These are phyloP conservation scores for Denticeps clupeoides DNA, from an alignment of 2,797 vertebrate genomes.

Conservation along the genomic window DNA sequence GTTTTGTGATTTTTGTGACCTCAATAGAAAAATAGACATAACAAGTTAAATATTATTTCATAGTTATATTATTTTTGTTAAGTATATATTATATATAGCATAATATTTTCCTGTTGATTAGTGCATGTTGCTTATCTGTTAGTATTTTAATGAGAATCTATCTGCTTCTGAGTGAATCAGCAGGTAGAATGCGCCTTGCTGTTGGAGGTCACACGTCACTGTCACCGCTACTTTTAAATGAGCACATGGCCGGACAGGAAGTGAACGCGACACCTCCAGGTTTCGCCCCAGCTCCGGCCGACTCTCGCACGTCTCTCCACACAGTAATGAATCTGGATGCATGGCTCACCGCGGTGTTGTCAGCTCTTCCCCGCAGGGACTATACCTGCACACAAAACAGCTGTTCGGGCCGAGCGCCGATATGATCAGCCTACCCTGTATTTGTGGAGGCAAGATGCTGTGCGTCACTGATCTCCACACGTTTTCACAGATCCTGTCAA, in stretches of 20 bases:
- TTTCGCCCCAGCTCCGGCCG: conserved; percentile 24
- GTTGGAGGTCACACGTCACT: conserved; percentile 38
- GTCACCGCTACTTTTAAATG: conserved; percentile 35
- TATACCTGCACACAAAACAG: conserved; percentile 45
- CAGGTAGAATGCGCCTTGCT: conserved; percentile 14
- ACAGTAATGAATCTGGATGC: conserved; percentile 35
- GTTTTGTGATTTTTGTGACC: too few species aligned
- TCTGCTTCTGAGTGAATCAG: neutral
- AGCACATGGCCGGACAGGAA: conserved; percentile 24
- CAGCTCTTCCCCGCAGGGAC: conserved; percentile 39
- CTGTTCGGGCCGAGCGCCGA: conserved; percentile 44
- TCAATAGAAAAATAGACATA: too few species aligned
- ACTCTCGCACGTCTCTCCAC: conserved; percentile 34
- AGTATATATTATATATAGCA: too few species aligned
- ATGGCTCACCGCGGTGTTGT: too few species aligned
- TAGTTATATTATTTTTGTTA: too few species aligned
- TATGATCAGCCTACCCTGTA: conserved; percentile 39
- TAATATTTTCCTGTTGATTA: too few species aligned
- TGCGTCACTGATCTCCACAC: conserved; percentile 14
- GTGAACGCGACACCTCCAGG: conserved; percentile 23
- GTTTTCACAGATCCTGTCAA: conserved; percentile 33
- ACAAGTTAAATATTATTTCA: too few species aligned
- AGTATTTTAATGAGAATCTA: too few species aligned
- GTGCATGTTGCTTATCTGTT: too few species aligned
- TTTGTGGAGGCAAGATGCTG: conserved; percentile 13